Conservation (phyloP, 2,888 invertebrate genomes). For the Portevinia maculata region DNA sequence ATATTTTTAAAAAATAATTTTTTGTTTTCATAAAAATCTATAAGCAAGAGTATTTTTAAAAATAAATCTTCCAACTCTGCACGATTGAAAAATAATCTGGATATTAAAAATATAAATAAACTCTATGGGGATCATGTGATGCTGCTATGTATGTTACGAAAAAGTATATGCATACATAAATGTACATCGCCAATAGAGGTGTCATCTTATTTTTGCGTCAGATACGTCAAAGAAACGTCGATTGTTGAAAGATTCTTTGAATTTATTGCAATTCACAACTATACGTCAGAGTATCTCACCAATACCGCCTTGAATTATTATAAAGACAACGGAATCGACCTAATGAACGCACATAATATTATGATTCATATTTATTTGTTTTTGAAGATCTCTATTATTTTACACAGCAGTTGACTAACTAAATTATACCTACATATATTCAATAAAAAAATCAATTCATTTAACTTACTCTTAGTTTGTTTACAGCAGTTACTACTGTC, state of each 20-base stretch:
- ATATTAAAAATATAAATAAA: constrained; percentile 64
- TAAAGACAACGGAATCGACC: no score
- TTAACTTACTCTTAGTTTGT: neutral
- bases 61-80: constrained; percentile 22
- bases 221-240: no score
- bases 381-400: no score
- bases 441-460: constrained; percentile 18
- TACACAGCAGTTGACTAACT: no score
- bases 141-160: constrained; percentile 39
- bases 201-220: constrained; percentile 2
- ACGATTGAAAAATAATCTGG: constrained; percentile 36
- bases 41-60: constrained; percentile 24
- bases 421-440: no score
- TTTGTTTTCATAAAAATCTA: neutral
- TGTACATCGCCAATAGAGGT: neutral
- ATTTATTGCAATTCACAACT: no score
- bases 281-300: no score
- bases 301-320: no score
- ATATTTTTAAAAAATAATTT: constrained; percentile 11
- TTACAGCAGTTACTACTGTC: neutral
- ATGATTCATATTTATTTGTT: no score
- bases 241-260: no score
- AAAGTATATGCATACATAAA: neutral
- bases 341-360: no score
- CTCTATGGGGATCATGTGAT: constrained; percentile 64